phyloP scores from a whole-genome alignment of 2,113 vertebrate species.

The Gopherus evgoodei region DNA sequence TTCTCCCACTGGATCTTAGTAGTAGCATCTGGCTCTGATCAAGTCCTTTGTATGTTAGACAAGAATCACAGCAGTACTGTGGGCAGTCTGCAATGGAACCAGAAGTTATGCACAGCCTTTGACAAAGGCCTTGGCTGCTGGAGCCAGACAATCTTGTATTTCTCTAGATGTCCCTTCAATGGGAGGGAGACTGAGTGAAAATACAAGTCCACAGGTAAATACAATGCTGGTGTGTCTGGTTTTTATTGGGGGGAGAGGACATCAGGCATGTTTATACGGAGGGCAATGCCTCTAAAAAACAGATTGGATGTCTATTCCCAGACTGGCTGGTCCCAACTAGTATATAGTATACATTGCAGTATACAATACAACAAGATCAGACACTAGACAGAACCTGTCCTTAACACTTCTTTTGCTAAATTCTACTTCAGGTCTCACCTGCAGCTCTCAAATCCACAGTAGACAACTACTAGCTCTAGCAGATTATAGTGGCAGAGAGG shows the following conservation, averaged over 20 bases:
- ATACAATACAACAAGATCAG: neutral
- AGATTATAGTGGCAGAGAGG: neutral
- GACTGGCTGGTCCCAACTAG: neutral
- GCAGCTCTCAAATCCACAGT: neutral
- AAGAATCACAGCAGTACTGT: slow-evolving; percentile 36
- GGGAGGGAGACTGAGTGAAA: neutral
- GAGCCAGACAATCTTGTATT: fast-evolving
- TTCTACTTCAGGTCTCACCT: neutral
- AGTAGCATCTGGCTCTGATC: slow-evolving; percentile 38
- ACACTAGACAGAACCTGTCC: neutral
- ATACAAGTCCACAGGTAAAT: fast-evolving
- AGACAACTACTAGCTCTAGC: neutral
- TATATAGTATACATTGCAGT: neutral
- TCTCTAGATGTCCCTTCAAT: fast-evolving
- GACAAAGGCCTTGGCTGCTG: neutral
- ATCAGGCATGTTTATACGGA: fast-evolving
- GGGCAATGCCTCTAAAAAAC: fast-evolving
- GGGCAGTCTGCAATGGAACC: neutral
- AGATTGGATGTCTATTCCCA: neutral
- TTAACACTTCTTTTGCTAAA: fast-evolving
- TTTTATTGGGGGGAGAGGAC: fast-evolving
- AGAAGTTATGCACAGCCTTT: neutral
- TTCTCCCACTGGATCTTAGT: neutral
- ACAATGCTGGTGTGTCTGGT: fast-evolving
- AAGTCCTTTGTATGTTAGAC: neutral